These are phyloP conservation scores for Oreotrochilus melanogaster DNA, from an alignment of 2,113 vertebrate genomes.

Conservation along the genomic window DNA sequence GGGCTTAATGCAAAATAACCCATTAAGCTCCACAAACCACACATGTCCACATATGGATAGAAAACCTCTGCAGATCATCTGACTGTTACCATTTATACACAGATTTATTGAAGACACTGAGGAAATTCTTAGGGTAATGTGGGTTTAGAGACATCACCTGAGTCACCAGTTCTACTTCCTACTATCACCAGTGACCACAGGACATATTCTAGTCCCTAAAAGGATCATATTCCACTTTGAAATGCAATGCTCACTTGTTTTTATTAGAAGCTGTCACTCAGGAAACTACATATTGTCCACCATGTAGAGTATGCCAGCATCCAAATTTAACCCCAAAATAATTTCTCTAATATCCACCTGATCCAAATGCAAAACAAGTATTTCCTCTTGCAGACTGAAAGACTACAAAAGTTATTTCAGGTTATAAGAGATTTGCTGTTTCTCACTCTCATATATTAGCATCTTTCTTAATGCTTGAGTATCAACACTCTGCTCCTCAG, in stretches of 20 bases:
- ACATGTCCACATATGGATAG: not conserved
- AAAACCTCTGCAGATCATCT: not conserved
- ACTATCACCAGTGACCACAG: not conserved
- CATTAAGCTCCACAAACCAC: not conserved
- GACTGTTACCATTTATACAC: not conserved
- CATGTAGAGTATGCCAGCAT: not conserved
- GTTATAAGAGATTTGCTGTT: not conserved
- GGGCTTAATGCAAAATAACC: not conserved
- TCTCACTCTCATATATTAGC: not conserved
- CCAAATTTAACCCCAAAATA: not conserved
- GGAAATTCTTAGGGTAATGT: not conserved
- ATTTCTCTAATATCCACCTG: not conserved
- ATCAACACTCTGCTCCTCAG: rapidly evolving
- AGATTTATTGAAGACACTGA: not conserved
- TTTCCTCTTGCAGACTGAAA: not conserved
- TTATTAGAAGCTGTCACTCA: not conserved
- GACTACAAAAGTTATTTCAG: not conserved
- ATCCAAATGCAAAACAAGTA: not conserved
- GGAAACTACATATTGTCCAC: not conserved
- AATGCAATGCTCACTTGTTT: not conserved
- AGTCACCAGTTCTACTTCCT: not conserved
- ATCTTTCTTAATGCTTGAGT: not conserved
- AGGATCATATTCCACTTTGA: not conserved
- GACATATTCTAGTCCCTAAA: not conserved
- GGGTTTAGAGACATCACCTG: not conserved